These are phyloP conservation scores for Paraescarpia echinospica DNA, from an alignment of 1,140 invertebrate species.

Conservation along the genomic window DNA sequence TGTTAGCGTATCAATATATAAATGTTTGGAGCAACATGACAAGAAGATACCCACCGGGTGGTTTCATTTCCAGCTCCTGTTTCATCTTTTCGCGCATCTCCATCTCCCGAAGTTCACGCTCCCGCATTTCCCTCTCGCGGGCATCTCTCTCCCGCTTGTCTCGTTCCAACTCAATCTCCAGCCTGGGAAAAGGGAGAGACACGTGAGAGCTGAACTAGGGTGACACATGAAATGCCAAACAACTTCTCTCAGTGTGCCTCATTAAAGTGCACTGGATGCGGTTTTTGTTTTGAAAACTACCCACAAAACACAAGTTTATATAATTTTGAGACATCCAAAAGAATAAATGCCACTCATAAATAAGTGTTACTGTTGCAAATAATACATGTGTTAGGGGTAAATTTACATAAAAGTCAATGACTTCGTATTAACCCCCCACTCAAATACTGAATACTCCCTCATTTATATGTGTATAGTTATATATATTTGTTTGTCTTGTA, in stretches of 20 bases:
- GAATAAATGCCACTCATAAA: too few species aligned
- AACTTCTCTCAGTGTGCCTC: not conserved
- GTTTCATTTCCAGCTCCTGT: constrained; percentile 54
- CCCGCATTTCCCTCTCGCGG: constrained; percentile 71
- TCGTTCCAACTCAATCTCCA: constrained; percentile 80
- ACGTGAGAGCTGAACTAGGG: not conserved
- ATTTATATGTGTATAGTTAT: too few species aligned
- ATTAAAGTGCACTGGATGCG: not conserved
- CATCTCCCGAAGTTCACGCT: constrained; percentile 79
- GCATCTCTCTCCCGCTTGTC: constrained; percentile 83
- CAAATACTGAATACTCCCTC: too few species aligned
- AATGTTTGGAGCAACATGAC: not conserved
- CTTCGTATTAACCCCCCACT: too few species aligned
- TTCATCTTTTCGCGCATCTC: constrained; percentile 60
- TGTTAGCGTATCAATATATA: too few species aligned
- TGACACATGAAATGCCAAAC: not conserved
- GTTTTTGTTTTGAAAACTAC: too few species aligned
- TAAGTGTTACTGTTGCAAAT: too few species aligned
- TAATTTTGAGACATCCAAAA: too few species aligned
- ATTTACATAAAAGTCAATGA: too few species aligned
- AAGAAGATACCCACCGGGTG: constrained; percentile 32
- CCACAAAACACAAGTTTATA: too few species aligned
- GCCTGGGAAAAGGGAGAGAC: constrained; percentile 43
- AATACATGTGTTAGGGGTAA: too few species aligned
- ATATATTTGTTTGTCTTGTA: too few species aligned